phyloP scores from a whole-genome alignment of 2,888 invertebrate species.

The Siphlonurus alternatus region DNA sequence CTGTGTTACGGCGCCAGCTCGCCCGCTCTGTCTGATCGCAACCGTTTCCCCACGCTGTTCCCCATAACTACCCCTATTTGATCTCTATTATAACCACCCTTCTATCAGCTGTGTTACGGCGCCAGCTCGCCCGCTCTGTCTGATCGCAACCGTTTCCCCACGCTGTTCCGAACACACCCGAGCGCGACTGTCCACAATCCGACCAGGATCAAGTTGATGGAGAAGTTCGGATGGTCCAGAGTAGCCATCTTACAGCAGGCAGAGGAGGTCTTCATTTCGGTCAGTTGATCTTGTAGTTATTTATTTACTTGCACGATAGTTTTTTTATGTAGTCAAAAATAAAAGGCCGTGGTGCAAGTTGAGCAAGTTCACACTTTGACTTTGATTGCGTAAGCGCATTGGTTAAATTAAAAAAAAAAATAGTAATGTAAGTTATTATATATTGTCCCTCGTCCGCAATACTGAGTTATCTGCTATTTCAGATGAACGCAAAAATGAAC shows the following conservation, averaged over 20 bases:
- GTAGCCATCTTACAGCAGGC: constrained; percentile 97
- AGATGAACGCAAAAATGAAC: no score
- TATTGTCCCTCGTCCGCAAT: no score
- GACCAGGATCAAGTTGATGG: constrained; percentile 87
- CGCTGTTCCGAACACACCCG: constrained; percentile 96
- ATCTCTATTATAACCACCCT: no score
- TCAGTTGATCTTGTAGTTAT: constrained; percentile 32
- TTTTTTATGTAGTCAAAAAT: no score
- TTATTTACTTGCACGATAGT: neutral
- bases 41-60: constrained; percentile 94
- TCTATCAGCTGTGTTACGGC: constrained; percentile 97
- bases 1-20: constrained; percentile 98
- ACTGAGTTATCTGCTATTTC: no score
- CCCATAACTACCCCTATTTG: no score
- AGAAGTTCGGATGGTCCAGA: constrained; percentile 93
- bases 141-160: constrained; percentile 91
- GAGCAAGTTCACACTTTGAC: neutral
- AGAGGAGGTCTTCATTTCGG: constrained; percentile 93
- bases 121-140: constrained; percentile 97
- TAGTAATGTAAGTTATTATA: no score
- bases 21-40: constrained; percentile 91
- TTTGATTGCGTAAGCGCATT: constrained; percentile 2
- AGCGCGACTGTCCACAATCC: constrained; percentile 99
- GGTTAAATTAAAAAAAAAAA: no score
- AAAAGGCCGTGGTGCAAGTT: no score